These are phyloP conservation scores for Rhopalosiphum nymphaeae DNA, from an alignment of 2,888 invertebrate species.

Conservation along the genomic window DNA sequence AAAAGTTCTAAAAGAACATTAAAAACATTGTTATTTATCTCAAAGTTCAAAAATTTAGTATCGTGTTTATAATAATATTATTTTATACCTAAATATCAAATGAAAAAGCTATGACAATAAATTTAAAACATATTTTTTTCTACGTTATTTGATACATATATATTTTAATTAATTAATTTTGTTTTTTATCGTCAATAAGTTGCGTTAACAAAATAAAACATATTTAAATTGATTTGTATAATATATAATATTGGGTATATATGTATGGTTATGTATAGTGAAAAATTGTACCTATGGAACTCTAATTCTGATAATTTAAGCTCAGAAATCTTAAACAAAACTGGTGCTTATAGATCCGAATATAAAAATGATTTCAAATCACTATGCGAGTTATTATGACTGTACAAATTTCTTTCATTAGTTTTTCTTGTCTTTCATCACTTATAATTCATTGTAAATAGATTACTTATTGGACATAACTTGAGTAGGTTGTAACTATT, in stretches of 20 bases:
- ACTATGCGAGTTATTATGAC: background rate
- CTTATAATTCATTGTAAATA: background rate
- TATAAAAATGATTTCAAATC: background rate
- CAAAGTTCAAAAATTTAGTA: background rate
- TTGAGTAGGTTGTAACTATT: background rate
- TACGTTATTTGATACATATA: background rate
- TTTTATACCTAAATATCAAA: background rate
- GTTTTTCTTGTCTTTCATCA: background rate
- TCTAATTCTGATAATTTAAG: background rate
- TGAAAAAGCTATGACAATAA: background rate
- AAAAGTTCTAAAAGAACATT: background rate
- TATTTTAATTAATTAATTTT: background rate
- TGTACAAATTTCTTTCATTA: background rate
- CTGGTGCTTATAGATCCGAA: background rate
- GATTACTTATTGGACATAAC: background rate
- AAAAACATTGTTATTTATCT: background rate
- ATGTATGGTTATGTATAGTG: background rate
- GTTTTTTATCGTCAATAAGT: background rate
- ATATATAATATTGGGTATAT: background rate
- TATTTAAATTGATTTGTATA: background rate
- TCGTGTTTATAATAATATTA: background rate
- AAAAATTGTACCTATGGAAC: background rate
- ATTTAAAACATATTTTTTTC: background rate
- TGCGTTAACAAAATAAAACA: background rate
- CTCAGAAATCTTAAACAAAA: background rate